Evolutionary conservation across 2,113 vertebrate species (phyloP).

Genomic region (Pollachius pollachius): DNA sequence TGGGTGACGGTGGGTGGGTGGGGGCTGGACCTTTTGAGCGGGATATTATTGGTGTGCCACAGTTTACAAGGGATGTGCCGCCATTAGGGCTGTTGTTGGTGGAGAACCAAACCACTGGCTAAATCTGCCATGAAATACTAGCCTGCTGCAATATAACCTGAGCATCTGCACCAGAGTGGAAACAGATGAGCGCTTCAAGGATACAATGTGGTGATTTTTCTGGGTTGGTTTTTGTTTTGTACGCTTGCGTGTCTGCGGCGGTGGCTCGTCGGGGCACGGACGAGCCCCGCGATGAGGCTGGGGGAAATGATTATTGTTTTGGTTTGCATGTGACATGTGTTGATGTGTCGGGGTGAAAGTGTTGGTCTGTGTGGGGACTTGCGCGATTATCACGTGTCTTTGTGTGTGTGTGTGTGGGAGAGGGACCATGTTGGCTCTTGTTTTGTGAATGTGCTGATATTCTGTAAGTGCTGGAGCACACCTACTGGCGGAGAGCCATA

Average conservation of each 20-base stretch:
- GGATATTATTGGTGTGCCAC: constrained; percentile 65
- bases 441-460: constrained; percentile 21
- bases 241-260: constrained; percentile 53
- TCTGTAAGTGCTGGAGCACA: constrained; percentile 64
- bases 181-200: constrained; percentile 79
- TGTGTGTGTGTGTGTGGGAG: background rate
- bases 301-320: constrained; percentile 44
- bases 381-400: constrained; percentile 2
- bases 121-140: constrained; percentile 83
- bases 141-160: constrained; percentile 77
- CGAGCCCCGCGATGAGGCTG: constrained; percentile 34
- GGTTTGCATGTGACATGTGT: constrained; percentile 33
- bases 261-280: constrained; percentile 41
- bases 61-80: constrained; percentile 74
- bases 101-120: constrained; percentile 69
- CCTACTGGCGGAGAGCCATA: constrained; percentile 70
- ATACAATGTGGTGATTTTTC: constrained; percentile 53
- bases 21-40: constrained; percentile 31
- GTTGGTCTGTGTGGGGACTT: constrained; percentile 15
- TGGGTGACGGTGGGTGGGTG: constrained; percentile 53
- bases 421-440: constrained; percentile 5
- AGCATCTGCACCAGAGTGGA: constrained; percentile 81
- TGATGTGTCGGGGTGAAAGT: background rate
- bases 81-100: constrained; percentile 67
- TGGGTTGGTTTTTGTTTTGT: constrained; percentile 23